Base-by-base conservation (phyloP, 2,797 vertebrate genomes). In the Alectoris magna region DNA sequence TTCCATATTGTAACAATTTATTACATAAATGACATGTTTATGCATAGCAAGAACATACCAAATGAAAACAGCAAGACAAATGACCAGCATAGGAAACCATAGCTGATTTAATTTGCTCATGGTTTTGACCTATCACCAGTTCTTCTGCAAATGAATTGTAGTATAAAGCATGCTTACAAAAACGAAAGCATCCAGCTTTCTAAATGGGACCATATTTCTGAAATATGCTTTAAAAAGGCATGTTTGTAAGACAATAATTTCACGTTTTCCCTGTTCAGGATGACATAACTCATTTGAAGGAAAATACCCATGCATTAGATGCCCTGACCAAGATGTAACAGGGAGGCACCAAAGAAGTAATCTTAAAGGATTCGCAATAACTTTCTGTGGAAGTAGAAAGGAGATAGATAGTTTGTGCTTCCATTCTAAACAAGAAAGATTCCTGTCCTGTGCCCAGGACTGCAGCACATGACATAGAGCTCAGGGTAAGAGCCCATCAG, bases 101-200 rank as follows among this genome's bases (percentile, higher is more conserved):
- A 87, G 60, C 34, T 90, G 95, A 91, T 44, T 55, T 89, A 15
- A 29, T 81, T 81, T 72, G 11, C 83, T 78, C 79, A 14, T 43
- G 73, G 59, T 73, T 96, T 69, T 81, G 72, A 88, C 82, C 55
- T 76, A 88, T 83, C 73, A 78, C 36, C 29, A 34, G 67, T 78
- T 81, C 51, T 41, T 91, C 85, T 93, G 87, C 68, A 87, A 91
- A 89, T 85, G 41, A 91, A 66, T 10, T 69, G 49, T 89, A 92
- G 87, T 92, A 69, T 39, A 75, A 96, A 94, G 73, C 77, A 69
- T 34, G 41, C 44, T 78, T 91, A 69, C 41, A 88, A 87, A 76
- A 58, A 8, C 2, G 36, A 70, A 86, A 91, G 55, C 43, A 41
- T 72, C n/a, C 59, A 92, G 59, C 66, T 81, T 69, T 36, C 72